Conservation (phyloP, 2,888 invertebrate genomes). For the Eupsilia transversa region DNA sequence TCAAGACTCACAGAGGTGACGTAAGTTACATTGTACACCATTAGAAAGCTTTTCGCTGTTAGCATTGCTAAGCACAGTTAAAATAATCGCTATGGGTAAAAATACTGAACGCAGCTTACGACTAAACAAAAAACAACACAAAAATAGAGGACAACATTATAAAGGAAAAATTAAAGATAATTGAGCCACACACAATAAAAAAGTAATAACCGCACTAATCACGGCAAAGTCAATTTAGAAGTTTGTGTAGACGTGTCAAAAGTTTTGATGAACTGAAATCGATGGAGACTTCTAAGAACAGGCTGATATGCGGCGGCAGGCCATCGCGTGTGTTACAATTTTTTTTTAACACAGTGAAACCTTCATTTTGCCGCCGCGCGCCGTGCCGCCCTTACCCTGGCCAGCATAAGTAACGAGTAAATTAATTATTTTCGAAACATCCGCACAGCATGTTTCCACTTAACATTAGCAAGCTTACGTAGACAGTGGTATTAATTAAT, state of each 20-base stretch:
- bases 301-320: constrained; percentile 27
- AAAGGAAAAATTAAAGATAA: constrained; percentile 48
- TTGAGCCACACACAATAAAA: constrained; percentile 39
- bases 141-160: constrained; percentile 31
- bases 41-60: constrained; percentile 54
- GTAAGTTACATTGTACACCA: constrained; percentile 37
- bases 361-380: constrained; percentile 26
- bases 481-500: constrained; percentile 65
- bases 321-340: constrained; percentile 44
- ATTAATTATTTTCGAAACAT: constrained; percentile 64
- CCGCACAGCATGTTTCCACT: constrained; percentile 64
- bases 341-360: constrained; percentile 35
- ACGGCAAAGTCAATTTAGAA: constrained; percentile 57
- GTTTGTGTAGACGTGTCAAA: constrained; percentile 53
- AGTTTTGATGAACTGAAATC: constrained; percentile 59
- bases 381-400: constrained; percentile 28
- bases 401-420: constrained; percentile 40
- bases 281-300: constrained; percentile 49
- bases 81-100: constrained; percentile 35
- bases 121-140: constrained; percentile 20
- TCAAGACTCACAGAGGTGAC: constrained; percentile 51
- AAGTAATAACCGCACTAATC: constrained; percentile 45
- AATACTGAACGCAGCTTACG: neutral
- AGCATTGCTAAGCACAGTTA: constrained; percentile 27
- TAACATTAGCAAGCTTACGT: constrained; percentile 59